A percentile compares a stretch with the other conserved stretches of the same genome.
These are phyloP conservation scores for Lagria hirta DNA, from an alignment of 2,888 invertebrate genomes.

Conservation along the genomic window DNA sequence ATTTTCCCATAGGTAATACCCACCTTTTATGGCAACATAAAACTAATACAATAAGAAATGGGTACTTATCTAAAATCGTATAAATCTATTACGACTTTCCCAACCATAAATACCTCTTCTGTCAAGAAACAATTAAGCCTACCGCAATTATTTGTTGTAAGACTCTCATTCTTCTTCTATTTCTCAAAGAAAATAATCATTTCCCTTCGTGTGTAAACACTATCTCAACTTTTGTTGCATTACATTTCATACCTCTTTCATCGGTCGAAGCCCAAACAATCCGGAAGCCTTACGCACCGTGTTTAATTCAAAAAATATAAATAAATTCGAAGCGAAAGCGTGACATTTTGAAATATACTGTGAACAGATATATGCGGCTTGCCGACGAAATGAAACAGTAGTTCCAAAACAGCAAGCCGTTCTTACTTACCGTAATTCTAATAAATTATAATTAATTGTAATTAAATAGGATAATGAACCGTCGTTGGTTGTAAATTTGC, in stretches of 20 bases:
- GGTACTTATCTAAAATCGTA: too few species aligned
- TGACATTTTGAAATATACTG: conserved; percentile 49
- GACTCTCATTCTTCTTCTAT: conserved; percentile 15
- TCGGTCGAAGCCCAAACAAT: conserved; percentile 35
- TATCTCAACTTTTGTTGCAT: conserved; percentile 34
- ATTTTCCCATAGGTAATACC: too few species aligned
- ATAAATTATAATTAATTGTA: conserved; percentile 24
- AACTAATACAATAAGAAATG: too few species aligned
- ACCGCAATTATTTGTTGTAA: conserved; percentile 12
- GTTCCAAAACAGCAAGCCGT: conserved; percentile 25
- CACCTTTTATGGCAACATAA: too few species aligned
- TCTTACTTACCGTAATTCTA: conserved; percentile 9
- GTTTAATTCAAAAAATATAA: conserved; percentile 47
- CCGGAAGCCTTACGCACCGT: conserved; percentile 40
- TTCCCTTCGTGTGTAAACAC: conserved; percentile 15
- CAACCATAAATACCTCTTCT: too few species aligned
- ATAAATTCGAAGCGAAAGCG: conserved; percentile 44
- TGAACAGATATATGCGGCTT: conserved; percentile 46
- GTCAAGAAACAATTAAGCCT: too few species aligned
- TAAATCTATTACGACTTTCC: too few species aligned
- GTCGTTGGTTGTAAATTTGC: conserved; percentile 11
- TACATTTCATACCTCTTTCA: conserved; percentile 41
- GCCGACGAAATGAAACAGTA: conserved; percentile 32
- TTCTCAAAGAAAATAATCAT: conserved; percentile 24
- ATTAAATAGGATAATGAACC: conserved; percentile 20